A percentile compares a stretch with the other conserved stretches of the same genome.
Evolutionary conservation across 2,797 vertebrate genomes (phyloP).

Genomic region (Megaceryle alcyon): DNA sequence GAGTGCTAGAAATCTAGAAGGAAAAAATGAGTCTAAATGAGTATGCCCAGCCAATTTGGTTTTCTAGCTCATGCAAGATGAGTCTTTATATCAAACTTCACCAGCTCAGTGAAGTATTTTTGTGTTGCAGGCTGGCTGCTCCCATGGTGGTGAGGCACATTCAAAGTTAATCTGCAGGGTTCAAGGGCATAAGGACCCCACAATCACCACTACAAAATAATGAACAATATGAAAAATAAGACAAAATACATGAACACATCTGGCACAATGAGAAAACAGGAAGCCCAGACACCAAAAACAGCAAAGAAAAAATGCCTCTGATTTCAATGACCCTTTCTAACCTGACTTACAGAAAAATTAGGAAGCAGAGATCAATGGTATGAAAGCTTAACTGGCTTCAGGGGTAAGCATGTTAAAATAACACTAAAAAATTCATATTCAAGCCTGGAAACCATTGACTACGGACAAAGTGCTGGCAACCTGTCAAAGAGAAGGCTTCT

Average conservation of each 20-base stretch:
- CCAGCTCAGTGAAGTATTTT: not conserved
- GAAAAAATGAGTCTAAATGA: not conserved
- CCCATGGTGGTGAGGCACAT: not conserved
- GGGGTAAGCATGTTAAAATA: not conserved
- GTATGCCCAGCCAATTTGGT: not conserved
- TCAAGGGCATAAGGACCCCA: not conserved
- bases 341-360: not conserved
- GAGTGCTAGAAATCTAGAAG: not conserved
- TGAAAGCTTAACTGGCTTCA: not conserved
- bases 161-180: not conserved
- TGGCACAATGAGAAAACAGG: constrained; percentile 1
- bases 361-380: not conserved
- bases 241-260: not conserved
- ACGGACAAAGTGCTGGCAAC: not conserved
- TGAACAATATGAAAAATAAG: not conserved
- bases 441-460: not conserved
- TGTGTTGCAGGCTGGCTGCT: not conserved
- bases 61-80: not conserved
- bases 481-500: not conserved
- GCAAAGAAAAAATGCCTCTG: not conserved
- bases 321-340: not conserved
- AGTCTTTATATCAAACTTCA: not conserved
- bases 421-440: not conserved
- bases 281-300: not conserved
- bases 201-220: not conserved